A percentile compares a stretch with the other conserved stretches of the same genome.
Conservation (phyloP, 2,113 vertebrate species). For the Zosterops hypoxanthus region DNA sequence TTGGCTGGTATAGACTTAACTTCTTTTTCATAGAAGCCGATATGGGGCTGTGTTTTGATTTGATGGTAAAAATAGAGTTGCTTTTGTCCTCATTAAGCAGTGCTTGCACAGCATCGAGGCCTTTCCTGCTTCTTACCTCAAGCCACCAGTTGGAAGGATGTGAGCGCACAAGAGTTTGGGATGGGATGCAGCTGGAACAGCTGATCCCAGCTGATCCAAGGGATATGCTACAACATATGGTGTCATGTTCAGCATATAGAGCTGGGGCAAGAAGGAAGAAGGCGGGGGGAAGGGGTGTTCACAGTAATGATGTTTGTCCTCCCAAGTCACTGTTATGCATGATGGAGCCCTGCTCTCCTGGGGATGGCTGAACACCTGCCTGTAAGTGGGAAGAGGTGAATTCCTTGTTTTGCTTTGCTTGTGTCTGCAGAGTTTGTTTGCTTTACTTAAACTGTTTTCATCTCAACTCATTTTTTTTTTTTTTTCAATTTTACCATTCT, state of each 20-base stretch:
- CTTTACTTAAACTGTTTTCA: neutral
- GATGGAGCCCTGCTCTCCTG: neutral
- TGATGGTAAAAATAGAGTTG: neutral
- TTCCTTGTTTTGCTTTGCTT: neutral
- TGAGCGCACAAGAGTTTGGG: neutral
- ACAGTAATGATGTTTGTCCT: neutral
- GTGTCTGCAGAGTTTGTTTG: neutral
- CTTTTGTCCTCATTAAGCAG: neutral
- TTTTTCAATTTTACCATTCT: neutral
- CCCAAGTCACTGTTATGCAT: neutral
- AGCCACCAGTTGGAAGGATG: neutral
- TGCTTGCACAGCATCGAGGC: neutral
- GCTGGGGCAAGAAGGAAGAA: neutral
- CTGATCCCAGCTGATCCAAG: neutral
- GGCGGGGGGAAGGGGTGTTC: rapidly evolving
- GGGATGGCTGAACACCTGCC: neutral
- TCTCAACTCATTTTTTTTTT: neutral
- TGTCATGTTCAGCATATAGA: neutral
- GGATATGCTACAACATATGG: neutral
- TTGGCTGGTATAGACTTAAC: neutral
- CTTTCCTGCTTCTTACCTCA: neutral
- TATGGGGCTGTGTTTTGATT: neutral
- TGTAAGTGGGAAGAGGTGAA: neutral
- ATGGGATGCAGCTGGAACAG: neutral
- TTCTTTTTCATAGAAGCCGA: neutral